Evolutionary conservation across 2,888 invertebrate species (phyloP), one percentile per base, ranked within the genome.

Genomic region (Chrysolina americana): DNA sequence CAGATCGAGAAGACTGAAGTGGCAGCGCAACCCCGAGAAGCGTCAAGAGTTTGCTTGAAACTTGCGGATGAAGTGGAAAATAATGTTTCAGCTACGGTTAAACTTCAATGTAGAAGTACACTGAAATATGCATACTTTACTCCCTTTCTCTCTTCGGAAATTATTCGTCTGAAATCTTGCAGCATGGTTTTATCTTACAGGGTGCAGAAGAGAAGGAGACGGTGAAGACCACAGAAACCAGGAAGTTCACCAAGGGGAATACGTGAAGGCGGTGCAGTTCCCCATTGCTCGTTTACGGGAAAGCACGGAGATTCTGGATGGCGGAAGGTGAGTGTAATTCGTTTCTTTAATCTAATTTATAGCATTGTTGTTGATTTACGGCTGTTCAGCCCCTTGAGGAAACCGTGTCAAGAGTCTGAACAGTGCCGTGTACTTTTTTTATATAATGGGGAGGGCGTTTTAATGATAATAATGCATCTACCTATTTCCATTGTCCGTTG

Each of bases 151-250:
- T n/a, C 15, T 47, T 15, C 47, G 15, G 13, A 13, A 47, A 47
- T 47, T 15, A 47, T 47, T 47, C 44, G 13, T 44, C 44, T 13
- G 44, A 36, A 47, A 47, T 47, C n/a, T 47, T 4, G 15, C 3
- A 15, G 47, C n/a, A 47, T 5, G n/a, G 6, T 48, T 70, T 72
- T 28, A n/a, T 44, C 0, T 68, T 56, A 41, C 70, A 70, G 89
- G 89, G 28, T 83, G 86, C 80, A 87, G 85, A 81, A 87, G 86
- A 65, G 87, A 77, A 80, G 86, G 87, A 0, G 82, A 83, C 50
- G 82, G 81, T 11, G 82, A 82, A 66, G 83, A 82, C 73, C 78
- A 75, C 41, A 64, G 74, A 44, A 73, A 75, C 50, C 68, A 74
- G 50, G 78, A 79, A 66, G 53, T 53, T 17, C 68, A 48, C 70